Evolutionary conservation across 2,888 invertebrate genomes (phyloP).

Genomic region (Hyles lineata): DNA sequence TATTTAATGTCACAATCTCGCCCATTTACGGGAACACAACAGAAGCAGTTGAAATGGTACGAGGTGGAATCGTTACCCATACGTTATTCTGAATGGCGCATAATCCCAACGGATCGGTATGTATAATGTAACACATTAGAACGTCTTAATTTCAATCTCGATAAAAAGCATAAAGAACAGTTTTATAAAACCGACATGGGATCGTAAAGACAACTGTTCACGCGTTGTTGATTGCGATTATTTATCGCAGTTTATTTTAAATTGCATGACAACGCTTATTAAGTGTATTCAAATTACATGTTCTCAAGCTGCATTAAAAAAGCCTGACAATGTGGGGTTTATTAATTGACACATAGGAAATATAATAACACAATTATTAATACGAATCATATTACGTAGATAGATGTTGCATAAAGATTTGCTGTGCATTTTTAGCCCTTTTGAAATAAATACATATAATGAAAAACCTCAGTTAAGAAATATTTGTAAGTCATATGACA

Average conservation of each 20-base stretch:
- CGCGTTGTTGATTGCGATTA: slow-evolving; percentile 9
- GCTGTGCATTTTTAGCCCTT: too few relatives aligned
- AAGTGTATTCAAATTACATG: too few relatives aligned
- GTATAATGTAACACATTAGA: slow-evolving; percentile 64
- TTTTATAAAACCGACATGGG: slow-evolving; percentile 63
- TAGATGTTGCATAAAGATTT: too few relatives aligned
- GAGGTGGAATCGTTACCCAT: slow-evolving; percentile 27
- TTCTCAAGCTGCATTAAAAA: too few relatives aligned
- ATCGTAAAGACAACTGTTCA: slow-evolving; percentile 54
- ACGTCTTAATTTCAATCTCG: slow-evolving; percentile 80
- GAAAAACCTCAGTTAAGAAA: too few relatives aligned
- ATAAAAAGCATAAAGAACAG: slow-evolving; percentile 75
- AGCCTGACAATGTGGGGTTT: too few relatives aligned
- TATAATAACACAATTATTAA: too few relatives aligned
- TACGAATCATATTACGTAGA: too few relatives aligned
- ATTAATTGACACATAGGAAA: too few relatives aligned
- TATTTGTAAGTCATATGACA: too few relatives aligned
- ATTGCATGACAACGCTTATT: too few relatives aligned
- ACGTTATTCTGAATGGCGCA: slow-evolving; percentile 31
- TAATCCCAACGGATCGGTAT: slow-evolving; percentile 35
- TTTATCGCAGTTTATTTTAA: background rate
- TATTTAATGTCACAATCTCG: slow-evolving; percentile 19
- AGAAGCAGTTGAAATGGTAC: slow-evolving; percentile 20
- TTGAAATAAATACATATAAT: too few relatives aligned
- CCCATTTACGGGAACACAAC: slow-evolving; percentile 23